A percentile compares a stretch with the other conserved stretches of the same genome.
These are phyloP conservation scores for Melipona beecheii DNA, from an alignment of 2,888 invertebrate species.

Conservation along the genomic window DNA sequence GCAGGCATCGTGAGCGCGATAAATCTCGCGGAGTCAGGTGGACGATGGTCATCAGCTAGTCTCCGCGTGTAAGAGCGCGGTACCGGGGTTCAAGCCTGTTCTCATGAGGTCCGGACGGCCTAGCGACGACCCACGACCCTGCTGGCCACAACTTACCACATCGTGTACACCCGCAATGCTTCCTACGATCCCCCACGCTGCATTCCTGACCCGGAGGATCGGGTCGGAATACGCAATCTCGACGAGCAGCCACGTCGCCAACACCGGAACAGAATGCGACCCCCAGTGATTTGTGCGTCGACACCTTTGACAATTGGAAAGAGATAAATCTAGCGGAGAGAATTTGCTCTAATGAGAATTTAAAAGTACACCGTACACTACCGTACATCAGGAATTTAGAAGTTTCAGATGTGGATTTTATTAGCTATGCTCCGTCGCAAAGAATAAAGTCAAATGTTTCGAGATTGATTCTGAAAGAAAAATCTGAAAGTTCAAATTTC, in stretches of 20 bases:
- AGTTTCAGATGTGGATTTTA: too few relatives aligned
- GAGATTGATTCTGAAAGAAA: too few relatives aligned
- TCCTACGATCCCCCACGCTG: conserved; percentile 68
- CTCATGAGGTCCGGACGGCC: conserved; percentile 80
- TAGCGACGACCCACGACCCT: conserved; percentile 82
- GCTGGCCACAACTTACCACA: conserved; percentile 80
- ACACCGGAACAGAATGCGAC: conserved; percentile 50
- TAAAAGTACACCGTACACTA: neutral
- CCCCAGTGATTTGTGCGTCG: neutral
- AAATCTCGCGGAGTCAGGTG: conserved; percentile 82
- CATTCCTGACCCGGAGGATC: conserved; percentile 75
- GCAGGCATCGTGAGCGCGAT: conserved; percentile 78
- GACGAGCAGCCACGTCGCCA: conserved; percentile 44
- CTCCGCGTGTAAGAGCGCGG: conserved; percentile 73
- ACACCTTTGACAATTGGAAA: neutral
- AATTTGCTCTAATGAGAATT: neutral
- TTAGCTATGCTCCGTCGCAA: too few relatives aligned
- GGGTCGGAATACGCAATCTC: conserved; percentile 78
- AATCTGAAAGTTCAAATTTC: too few relatives aligned
- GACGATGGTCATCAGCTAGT: conserved; percentile 83
- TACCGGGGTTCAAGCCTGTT: conserved; percentile 73
- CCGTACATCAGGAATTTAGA: too few relatives aligned
- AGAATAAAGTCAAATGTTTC: too few relatives aligned
- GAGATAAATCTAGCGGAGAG: too few relatives aligned
- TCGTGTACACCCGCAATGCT: conserved; percentile 76